A percentile compares a stretch with the other conserved stretches of the same genome.
phyloP scores from a whole-genome alignment of 2,113 vertebrate species.

The Phrynosoma platyrhinos region DNA sequence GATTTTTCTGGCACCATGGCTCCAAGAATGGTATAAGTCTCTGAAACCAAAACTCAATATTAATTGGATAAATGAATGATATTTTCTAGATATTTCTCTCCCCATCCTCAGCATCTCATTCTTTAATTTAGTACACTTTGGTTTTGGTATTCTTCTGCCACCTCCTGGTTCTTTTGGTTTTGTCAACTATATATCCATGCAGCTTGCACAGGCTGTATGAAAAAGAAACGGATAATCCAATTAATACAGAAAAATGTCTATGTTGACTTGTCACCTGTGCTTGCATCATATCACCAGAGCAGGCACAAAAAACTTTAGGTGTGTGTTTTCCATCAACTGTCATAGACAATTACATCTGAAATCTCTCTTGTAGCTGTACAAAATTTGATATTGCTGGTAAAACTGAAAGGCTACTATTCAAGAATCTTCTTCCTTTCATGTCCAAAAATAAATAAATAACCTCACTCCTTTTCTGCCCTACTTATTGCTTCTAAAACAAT shows the following conservation, averaged over 20 bases:
- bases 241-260: no score
- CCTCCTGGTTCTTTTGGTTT: conserved; percentile 19
- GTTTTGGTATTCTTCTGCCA: conserved; percentile 42
- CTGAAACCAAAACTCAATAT: neutral
- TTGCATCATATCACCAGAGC: neutral
- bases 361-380: neutral
- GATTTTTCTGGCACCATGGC: neutral
- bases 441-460: no score
- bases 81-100: fast-evolving
- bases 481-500: no score
- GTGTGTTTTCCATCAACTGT: neutral
- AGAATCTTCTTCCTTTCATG: no score
- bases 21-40: neutral
- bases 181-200: no score
- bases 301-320: neutral
- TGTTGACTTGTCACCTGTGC: no score
- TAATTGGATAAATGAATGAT: neutral
- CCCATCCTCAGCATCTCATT: fast-evolving
- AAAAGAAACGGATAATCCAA: no score
- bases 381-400: neutral
- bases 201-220: no score
- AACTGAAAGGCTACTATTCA: no score
- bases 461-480: neutral
- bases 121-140: neutral
- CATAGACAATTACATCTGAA: neutral